phyloP scores from a whole-genome alignment of 2,797 vertebrate species.

The Schizopygopsis pylzovi region DNA sequence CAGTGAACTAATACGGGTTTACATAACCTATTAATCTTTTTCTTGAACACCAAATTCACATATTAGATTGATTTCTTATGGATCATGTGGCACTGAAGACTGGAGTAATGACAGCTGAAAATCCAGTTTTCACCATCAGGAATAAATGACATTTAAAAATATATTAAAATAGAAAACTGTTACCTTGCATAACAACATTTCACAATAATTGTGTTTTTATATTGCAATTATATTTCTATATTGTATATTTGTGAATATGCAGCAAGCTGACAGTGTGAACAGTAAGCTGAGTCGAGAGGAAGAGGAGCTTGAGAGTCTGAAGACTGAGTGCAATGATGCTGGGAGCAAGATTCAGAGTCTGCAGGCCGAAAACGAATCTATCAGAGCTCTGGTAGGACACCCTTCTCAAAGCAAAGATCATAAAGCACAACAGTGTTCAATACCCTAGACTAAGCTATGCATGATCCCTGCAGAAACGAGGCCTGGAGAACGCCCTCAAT shows the following conservation, averaged over 20 bases:
- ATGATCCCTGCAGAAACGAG: constrained; percentile 83
- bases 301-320: constrained; percentile 83
- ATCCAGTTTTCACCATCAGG: not conserved
- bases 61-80: not conserved
- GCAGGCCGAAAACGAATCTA: constrained; percentile 91
- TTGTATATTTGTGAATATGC: constrained; percentile 40
- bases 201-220: not conserved
- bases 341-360: constrained; percentile 90
- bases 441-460: not conserved
- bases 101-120: not conserved
- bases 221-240: not conserved
- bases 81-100: not conserved
- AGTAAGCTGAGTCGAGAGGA: constrained; percentile 82
- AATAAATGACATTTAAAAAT: not conserved
- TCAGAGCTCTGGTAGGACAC: constrained; percentile 64
- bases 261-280: constrained; percentile 74
- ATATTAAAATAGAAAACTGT: not conserved
- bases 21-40: no score
- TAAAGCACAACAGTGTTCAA: constrained; percentile 1
- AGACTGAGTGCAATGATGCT: constrained; percentile 81
- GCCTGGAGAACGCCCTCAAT: constrained; percentile 87
- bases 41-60: no score
- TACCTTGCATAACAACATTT: not conserved
- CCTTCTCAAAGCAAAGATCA: not conserved
- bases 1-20: no score